Base-by-base conservation (phyloP, 1,140 invertebrate species). In the Solenopsis fugax region DNA sequence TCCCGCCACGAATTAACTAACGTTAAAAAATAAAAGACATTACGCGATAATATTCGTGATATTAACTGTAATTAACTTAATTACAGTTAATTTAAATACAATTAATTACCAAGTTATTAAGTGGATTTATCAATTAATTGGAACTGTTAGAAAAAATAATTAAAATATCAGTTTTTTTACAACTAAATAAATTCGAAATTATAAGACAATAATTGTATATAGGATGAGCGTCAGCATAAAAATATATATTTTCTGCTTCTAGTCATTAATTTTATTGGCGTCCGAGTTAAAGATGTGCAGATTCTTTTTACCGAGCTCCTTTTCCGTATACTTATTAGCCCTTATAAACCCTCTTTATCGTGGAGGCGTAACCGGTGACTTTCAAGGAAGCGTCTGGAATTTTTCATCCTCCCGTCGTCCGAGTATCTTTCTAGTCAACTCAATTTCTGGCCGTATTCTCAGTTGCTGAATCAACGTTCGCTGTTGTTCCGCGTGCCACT, bases 361-460 rank as follows among this genome's bases (percentile, higher is more conserved):
- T 16, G 13, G 16, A 45, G 54, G 37, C 73, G 54, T 76, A 45
- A 45, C 54, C 73, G 16, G 6, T 29, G 21, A 73, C 58, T 45
- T 87, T n/a, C 16, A 34, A 77, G 54, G 21, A 60, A 58, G 16
- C 37, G 37, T 72, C 62, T 88, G 64, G 65, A 72, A 73, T 52
- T 58, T 80, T 50, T 88, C 72, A 89, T 5, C 37, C 41, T 58
- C 37, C 52, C 21, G 12, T 62, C 62, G 52, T 24, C 12, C 1
- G 18, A 71, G 18, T 34, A 29, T 45, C 24, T 41, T 71, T 65
- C 62, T 16, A 58, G 56, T 65, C 41, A 16, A 58, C 18, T 12
- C n/a, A 45, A 58, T 56, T 75, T 75, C 34, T 75, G 50, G 21
- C 29, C 1, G 24, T 21, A 4, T 75, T 58, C 13, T 67, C 12